Conservation (phyloP, 2,113 vertebrate species). For the Ictidomys tridecemlineatus region DNA sequence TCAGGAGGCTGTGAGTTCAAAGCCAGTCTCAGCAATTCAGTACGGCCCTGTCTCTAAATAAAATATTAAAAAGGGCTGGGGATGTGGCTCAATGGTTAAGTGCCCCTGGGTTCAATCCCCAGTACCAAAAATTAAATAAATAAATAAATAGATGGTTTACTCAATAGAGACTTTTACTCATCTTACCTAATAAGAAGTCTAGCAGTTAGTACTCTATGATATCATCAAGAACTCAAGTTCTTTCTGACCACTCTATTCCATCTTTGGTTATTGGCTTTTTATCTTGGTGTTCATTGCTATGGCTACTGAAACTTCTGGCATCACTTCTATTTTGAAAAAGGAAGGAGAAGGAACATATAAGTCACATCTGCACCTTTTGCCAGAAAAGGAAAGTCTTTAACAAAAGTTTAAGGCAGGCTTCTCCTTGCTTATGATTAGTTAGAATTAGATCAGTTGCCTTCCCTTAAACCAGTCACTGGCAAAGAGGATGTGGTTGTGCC, state of each 20-base stretch:
- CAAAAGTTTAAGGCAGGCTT: neutral
- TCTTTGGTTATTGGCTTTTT: neutral
- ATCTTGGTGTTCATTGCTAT: neutral
- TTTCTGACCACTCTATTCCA: neutral
- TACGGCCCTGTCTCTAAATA: neutral
- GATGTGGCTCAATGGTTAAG: neutral
- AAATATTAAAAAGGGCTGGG: neutral
- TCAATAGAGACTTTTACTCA: neutral
- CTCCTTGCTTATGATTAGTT: neutral
- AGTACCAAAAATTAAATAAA: neutral
- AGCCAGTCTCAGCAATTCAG: neutral
- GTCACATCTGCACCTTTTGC: neutral
- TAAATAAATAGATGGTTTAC: neutral
- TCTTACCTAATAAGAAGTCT: conserved; percentile 12
- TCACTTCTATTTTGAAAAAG: neutral
- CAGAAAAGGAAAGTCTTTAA: neutral
- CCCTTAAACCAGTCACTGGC: neutral
- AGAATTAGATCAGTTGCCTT: neutral
- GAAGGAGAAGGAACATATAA: neutral
- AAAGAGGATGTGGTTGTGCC: neutral
- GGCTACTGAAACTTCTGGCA: neutral
- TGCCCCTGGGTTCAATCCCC: neutral
- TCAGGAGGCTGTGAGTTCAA: neutral
- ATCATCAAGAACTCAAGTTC: neutral
- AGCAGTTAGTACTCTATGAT: neutral